Evolutionary conservation across 2,113 vertebrate genomes (phyloP).

Genomic region (Cryptomyrus ogoouensis): DNA sequence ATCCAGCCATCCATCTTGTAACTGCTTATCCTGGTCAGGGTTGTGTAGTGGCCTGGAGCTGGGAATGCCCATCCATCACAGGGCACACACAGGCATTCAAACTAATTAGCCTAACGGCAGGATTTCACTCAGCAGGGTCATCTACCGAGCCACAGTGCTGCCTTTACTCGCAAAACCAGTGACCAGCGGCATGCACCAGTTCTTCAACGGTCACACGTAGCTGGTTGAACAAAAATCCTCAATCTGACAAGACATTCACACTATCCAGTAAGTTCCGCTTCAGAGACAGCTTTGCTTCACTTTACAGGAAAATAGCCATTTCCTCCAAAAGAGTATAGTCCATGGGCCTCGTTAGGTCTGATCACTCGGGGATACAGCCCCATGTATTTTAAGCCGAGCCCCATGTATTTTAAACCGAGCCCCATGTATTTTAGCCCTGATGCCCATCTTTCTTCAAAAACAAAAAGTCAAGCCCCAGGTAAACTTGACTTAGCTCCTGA

Average conservation of each 20-base stretch:
- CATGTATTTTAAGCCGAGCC: too few species aligned
- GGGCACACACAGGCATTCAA: not conserved
- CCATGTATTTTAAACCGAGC: too few species aligned
- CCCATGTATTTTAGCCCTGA: too few species aligned
- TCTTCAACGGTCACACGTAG: not conserved
- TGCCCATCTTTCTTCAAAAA: too few species aligned
- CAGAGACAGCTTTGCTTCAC: not conserved
- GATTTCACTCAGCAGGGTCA: not conserved
- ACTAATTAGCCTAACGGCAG: not conserved
- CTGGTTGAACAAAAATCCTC: not conserved
- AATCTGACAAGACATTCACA: not conserved
- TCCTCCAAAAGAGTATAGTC: too few species aligned
- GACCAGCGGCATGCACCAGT: not conserved
- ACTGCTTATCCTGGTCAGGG: not conserved
- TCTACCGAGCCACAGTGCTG: not conserved
- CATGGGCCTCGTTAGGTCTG: too few species aligned
- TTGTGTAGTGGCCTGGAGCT: not conserved
- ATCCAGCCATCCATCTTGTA: not conserved
- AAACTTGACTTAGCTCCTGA: too few species aligned
- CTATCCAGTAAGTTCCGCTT: too few species aligned
- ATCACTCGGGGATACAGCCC: too few species aligned
- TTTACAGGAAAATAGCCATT: not conserved
- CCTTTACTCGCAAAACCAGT: not conserved
- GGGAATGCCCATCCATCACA: not conserved
- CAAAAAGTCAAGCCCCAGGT: too few species aligned